Conservation (phyloP, 2,888 invertebrate species). For the Archips crataeganus region DNA sequence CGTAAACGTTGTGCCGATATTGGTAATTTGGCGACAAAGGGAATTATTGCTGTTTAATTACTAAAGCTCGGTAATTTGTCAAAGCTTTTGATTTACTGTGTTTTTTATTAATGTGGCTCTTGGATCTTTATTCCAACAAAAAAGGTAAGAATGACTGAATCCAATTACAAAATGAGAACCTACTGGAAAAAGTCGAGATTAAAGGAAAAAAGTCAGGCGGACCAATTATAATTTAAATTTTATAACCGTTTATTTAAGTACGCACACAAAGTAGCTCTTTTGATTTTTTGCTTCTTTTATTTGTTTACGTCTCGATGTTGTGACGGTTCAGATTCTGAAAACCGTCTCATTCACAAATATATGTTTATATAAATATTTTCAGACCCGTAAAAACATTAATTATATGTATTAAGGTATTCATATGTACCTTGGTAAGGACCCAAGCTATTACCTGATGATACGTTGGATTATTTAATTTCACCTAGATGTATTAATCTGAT, state of each 20-base stretch:
- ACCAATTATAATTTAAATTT: neutral
- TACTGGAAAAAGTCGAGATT: neutral
- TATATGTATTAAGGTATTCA: no score
- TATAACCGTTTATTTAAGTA: neutral
- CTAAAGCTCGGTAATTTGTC: neutral
- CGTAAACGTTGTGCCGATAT: constrained; percentile 25
- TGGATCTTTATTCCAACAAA: neutral
- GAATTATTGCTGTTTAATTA: constrained; percentile 24
- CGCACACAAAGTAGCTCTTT: neutral
- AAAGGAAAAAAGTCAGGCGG: neutral
- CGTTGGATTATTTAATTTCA: no score
- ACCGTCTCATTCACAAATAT: no score
- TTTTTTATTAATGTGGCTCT: neutral
- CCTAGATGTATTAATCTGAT: no score
- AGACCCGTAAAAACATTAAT: no score
- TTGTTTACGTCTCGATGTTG: no score
- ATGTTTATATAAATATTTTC: no score
- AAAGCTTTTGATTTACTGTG: constrained; percentile 1
- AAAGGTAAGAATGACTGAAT: neutral
- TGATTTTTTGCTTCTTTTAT: neutral
- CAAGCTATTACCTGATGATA: no score
- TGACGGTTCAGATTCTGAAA: no score
- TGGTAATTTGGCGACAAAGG: constrained; percentile 14
- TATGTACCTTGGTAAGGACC: no score
- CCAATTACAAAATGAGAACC: neutral